phyloP scores from a whole-genome alignment of 2,888 invertebrate species.

The Lasioglossum zephyrum region DNA sequence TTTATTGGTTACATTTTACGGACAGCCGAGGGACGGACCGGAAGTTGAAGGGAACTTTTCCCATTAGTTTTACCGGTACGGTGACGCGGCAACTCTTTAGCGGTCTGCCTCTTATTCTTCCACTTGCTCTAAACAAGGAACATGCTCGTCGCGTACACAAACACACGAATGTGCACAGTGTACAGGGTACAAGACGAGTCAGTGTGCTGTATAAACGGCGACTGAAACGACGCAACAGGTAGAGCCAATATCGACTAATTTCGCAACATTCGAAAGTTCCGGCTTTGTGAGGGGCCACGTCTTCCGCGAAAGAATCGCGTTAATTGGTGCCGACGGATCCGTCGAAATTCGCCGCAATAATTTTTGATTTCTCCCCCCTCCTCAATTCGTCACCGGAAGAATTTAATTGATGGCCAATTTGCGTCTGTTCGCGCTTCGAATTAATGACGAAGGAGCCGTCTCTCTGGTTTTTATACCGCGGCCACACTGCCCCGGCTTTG shows the following conservation, averaged over 20 bases:
- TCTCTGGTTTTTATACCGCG: not conserved
- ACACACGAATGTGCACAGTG: not conserved
- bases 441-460: constrained; percentile 22
- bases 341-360: not conserved
- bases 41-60: constrained; percentile 31
- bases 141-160: not conserved
- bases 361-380: not conserved
- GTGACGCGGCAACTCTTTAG: not conserved
- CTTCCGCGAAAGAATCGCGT: constrained; percentile 11
- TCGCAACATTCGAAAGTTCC: constrained; percentile 34
- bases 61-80: constrained; percentile 15
- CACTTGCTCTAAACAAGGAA: not conserved
- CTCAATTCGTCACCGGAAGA: not conserved
- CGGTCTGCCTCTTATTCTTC: constrained; percentile 28
- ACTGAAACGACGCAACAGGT: constrained; percentile 60
- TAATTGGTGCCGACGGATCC: not conserved
- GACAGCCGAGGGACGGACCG: not conserved
- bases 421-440: not conserved
- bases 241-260: constrained; percentile 47
- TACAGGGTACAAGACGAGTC: not conserved
- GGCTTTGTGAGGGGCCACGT: not conserved
- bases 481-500: not conserved
- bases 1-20: constrained; percentile 39
- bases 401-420: constrained; percentile 13
- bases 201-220: constrained; percentile 1